These are phyloP conservation scores for Poliocrania exsul DNA, from an alignment of 2,797 vertebrate genomes.

Conservation along the genomic window DNA sequence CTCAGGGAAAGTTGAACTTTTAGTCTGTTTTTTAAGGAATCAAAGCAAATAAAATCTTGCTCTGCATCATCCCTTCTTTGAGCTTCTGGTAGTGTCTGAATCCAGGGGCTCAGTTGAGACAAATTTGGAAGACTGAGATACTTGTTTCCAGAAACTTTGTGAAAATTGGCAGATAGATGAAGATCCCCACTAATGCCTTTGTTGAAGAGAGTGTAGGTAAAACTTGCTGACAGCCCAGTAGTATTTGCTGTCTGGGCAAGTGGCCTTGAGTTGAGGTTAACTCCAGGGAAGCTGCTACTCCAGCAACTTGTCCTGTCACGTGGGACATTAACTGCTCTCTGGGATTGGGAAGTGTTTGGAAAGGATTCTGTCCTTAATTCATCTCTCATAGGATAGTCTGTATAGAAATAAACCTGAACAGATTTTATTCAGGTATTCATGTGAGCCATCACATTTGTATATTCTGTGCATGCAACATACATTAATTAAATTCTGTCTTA, in stretches of 20 bases:
- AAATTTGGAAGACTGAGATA: not conserved
- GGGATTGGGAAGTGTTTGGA: not conserved
- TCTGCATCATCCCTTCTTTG: not conserved
- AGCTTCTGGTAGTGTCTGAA: not conserved
- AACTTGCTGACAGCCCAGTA: not conserved
- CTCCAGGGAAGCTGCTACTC: not conserved
- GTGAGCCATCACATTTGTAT: not conserved
- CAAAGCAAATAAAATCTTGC: not conserved
- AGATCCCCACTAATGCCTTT: not conserved
- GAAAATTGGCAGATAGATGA: not conserved
- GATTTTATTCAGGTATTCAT: not conserved
- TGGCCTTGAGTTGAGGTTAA: not conserved
- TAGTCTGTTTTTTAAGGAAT: not conserved
- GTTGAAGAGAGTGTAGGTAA: not conserved
- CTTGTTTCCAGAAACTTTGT: not conserved
- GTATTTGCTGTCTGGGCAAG: not conserved
- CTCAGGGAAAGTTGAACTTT: not conserved
- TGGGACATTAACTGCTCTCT: not conserved
- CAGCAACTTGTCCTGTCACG: fast-evolving
- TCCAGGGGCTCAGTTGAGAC: not conserved
- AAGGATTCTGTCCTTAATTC: not conserved
- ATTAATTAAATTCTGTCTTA: not conserved
- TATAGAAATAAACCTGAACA: not conserved
- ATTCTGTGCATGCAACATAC: not conserved
- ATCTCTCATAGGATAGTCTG: not conserved